These are phyloP conservation scores for Periophthalmus magnuspinnatus DNA, from an alignment of 2,797 vertebrate species.

Conservation along the genomic window DNA sequence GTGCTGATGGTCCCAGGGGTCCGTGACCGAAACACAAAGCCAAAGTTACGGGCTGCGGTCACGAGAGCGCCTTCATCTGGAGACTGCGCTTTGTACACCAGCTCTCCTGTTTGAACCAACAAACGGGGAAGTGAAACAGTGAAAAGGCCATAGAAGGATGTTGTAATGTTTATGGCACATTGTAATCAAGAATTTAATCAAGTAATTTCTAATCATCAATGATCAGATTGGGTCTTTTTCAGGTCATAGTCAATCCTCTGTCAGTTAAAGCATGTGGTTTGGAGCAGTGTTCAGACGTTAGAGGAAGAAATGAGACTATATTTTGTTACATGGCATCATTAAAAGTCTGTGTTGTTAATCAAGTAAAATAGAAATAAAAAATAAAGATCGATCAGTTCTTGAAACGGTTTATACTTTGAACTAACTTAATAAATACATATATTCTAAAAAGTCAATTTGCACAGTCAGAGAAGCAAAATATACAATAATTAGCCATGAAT, in stretches of 20 bases:
- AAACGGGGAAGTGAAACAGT: neutral
- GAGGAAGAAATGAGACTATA: neutral
- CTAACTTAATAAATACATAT: neutral
- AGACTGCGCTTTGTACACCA: constrained; percentile 93
- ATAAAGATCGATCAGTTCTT: neutral
- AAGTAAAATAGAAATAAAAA: neutral
- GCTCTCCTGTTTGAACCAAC: constrained; percentile 73
- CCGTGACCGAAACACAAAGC: constrained; percentile 90
- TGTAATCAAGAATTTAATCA: too few species aligned
- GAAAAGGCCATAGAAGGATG: neutral
- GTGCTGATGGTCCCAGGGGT: constrained; percentile 89
- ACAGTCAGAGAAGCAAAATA: too few species aligned
- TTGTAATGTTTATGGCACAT: neutral
- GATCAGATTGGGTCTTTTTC: too few species aligned
- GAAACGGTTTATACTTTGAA: neutral
- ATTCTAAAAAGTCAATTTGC: too few species aligned
- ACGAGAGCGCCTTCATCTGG: constrained; percentile 92
- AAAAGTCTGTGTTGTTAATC: neutral
- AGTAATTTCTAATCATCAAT: neutral
- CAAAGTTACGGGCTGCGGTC: constrained; percentile 89
- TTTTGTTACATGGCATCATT: neutral
- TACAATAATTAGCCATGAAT: neutral
- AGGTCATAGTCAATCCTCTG: too few species aligned
- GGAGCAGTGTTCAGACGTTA: neutral
- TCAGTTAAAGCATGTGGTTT: too few species aligned